Percentiles rank a stretch among this genome's conserved stretches.
phyloP scores from a whole-genome alignment of 2,797 vertebrate species.

The Peromyscus eremicus region DNA sequence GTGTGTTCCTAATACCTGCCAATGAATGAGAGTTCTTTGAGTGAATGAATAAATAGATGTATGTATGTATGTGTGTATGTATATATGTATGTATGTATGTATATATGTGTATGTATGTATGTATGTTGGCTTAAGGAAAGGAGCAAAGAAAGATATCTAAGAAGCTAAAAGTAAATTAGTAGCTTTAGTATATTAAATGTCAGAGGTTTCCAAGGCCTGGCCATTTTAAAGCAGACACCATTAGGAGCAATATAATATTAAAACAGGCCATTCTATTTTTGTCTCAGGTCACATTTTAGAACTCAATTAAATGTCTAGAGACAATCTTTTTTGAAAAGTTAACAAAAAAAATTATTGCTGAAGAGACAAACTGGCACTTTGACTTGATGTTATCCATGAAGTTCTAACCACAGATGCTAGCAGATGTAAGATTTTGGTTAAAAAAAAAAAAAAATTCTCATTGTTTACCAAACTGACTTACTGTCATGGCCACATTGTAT shows the following conservation, averaged over 20 bases:
- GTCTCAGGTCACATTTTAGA: constrained; percentile 36
- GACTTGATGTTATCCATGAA: neutral
- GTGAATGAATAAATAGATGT: neutral
- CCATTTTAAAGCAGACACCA: constrained; percentile 16
- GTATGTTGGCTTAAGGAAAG: neutral
- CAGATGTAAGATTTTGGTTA: neutral
- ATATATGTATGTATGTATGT: too few relatives aligned
- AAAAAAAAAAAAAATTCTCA: neutral
- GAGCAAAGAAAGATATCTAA: neutral
- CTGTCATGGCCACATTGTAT: neutral
- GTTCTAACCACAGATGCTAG: neutral
- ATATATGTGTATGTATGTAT: too few relatives aligned
- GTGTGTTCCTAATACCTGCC: neutral
- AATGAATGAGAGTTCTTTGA: neutral
- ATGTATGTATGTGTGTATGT: too few relatives aligned
- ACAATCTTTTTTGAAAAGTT: neutral
- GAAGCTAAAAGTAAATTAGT: constrained; percentile 6
- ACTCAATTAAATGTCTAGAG: constrained; percentile 57
- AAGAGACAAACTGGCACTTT: neutral
- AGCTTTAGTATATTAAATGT: neutral
- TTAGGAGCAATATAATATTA: constrained; percentile 3
- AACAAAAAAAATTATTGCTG: constrained; percentile 31
- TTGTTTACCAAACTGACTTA: neutral
- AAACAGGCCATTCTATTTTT: constrained; percentile 43
- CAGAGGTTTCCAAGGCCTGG: neutral